phyloP scores from a whole-genome alignment of 92 coral and sea anemone species.

The Parazoanthus atlanticus region DNA sequence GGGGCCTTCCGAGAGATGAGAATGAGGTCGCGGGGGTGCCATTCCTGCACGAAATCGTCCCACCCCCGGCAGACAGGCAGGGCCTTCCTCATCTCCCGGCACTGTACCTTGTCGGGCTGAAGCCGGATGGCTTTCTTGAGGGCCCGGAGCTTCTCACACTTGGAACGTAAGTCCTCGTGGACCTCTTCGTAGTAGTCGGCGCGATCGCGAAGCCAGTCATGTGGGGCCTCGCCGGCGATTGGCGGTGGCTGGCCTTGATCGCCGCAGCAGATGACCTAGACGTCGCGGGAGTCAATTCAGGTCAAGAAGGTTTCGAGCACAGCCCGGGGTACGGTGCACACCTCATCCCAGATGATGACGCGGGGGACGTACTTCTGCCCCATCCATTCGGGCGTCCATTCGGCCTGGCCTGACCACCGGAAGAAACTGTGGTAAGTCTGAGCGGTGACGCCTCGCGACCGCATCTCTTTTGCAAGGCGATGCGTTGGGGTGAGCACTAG shows the following conservation, averaged over 20 bases:
- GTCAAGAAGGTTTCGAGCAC: not conserved
- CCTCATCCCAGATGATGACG: conserved; percentile 10
- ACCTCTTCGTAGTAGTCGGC: not conserved
- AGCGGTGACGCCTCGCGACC: not conserved
- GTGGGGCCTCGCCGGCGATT: not conserved
- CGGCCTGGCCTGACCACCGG: not conserved
- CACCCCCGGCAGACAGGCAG: not conserved
- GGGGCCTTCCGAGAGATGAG: not conserved
- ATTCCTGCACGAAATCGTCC: not conserved
- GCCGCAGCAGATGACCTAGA: no score
- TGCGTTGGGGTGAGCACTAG: conserved; percentile 1
- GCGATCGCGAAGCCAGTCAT: not conserved
- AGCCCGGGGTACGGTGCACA: not conserved
- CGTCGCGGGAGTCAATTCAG: not conserved
- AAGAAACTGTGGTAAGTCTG: conserved; percentile 19
- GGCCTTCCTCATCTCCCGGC: not conserved
- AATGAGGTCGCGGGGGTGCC: not conserved
- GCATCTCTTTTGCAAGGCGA: conserved; percentile 6
- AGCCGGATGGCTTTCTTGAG: not conserved
- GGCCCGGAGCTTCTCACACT: not conserved
- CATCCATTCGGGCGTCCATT: not conserved
- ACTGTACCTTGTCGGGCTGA: not conserved
- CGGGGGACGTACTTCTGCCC: conserved; percentile 7
- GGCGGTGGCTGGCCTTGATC: conserved; percentile 11
- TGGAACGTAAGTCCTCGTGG: not conserved